phyloP scores from a whole-genome alignment of 2,797 vertebrate species.

The Harpagifer antarcticus region DNA sequence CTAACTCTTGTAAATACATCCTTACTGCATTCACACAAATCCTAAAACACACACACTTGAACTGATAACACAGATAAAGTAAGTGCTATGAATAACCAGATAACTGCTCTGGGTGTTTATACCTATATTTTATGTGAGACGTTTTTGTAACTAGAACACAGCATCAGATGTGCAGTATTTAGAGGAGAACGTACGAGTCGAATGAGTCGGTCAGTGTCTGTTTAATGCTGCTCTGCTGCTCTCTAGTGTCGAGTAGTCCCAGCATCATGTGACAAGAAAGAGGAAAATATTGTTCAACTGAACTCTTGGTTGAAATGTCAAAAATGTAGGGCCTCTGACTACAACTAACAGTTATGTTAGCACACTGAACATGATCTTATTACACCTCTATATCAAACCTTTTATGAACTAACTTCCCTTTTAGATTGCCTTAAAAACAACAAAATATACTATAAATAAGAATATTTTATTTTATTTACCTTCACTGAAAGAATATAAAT shows the following conservation, averaged over 20 bases:
- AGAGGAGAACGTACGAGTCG: not conserved
- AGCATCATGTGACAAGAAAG: not conserved
- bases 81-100: not conserved
- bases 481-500: not conserved
- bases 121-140: not conserved
- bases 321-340: not conserved
- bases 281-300: slow-evolving; percentile 24
- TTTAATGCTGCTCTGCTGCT: slow-evolving; percentile 49
- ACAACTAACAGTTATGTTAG: not conserved
- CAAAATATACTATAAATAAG: not conserved
- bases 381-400: not conserved
- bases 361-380: not conserved
- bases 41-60: not conserved
- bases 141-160: not conserved
- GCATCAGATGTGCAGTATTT: slow-evolving; percentile 3
- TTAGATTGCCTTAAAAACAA: not conserved
- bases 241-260: slow-evolving; percentile 47
- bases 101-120: not conserved
- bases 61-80: not conserved
- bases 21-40: slow-evolving; percentile 2
- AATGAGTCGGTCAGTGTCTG: not conserved
- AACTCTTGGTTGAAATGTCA: slow-evolving; percentile 38
- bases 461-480: no score
- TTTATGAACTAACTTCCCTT: not conserved
- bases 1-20: not conserved